Conservation (phyloP, 2,113 vertebrate genomes). For the Lophochroa leadbeateri region DNA sequence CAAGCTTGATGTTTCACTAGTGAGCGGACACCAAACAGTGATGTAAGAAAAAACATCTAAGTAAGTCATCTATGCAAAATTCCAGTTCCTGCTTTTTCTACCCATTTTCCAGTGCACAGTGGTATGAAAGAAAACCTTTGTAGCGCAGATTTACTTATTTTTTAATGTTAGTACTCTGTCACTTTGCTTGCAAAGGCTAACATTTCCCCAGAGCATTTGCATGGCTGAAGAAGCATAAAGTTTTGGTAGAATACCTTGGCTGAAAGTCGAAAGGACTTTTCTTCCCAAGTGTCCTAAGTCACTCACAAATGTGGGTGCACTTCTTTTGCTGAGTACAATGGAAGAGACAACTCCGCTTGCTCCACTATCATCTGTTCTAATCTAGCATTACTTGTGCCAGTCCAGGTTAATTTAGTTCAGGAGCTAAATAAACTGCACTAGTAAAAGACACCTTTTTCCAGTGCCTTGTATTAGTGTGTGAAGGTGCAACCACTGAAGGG, state of each 20-base stretch:
- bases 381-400: neutral
- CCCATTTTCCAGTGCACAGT: neutral
- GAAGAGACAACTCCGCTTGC: neutral
- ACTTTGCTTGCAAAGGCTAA: neutral
- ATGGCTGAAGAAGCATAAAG: neutral
- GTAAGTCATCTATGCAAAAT: neutral
- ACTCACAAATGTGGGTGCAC: neutral
- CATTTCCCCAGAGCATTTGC: neutral
- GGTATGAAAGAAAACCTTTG: neutral
- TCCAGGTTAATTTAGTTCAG: neutral
- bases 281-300: neutral
- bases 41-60: neutral
- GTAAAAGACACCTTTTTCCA: constrained; percentile 15
- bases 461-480: neutral
- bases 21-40: neutral
- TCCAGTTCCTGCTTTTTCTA: neutral
- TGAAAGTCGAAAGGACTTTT: neutral
- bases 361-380: neutral
- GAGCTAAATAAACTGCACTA: neutral
- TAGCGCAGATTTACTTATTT: neutral
- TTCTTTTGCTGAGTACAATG: neutral
- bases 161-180: neutral
- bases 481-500: neutral
- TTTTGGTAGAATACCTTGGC: neutral
- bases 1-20: neutral